Evolutionary conservation across 2,888 invertebrate genomes (phyloP).

Genomic region (Protodeltote pygarga): DNA sequence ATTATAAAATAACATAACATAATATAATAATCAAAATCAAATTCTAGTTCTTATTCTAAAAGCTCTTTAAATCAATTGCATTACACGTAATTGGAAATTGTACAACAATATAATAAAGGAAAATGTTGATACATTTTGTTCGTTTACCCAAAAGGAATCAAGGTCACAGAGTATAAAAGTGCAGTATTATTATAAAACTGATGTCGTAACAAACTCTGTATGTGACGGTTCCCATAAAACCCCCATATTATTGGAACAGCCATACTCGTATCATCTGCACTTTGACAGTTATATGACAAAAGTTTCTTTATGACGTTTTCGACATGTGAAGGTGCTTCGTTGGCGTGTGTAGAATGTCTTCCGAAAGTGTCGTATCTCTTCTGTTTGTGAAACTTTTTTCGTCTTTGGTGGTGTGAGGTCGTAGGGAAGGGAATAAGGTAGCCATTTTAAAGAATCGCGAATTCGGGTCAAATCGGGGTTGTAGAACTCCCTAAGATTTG

Average conservation of each 20-base stretch:
- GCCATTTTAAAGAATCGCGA: too few species aligned
- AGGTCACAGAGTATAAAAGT: constrained; percentile 31
- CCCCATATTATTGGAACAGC: constrained; percentile 25
- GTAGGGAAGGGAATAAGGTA: too few species aligned
- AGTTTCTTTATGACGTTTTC: constrained; percentile 30
- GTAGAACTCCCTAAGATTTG: too few species aligned
- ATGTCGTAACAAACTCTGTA: constrained; percentile 22
- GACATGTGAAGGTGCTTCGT: constrained; percentile 3
- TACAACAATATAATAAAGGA: constrained; percentile 11
- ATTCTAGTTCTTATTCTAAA: too few species aligned
- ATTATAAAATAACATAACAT: too few species aligned
- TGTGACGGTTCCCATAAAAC: constrained; percentile 30
- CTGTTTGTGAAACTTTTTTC: too few species aligned
- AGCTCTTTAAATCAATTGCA: too few species aligned
- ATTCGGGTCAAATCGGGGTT: too few species aligned
- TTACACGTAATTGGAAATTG: too few species aligned
- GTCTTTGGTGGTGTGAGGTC: too few species aligned
- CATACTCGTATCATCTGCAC: constrained; percentile 28
- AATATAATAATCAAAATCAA: too few species aligned
- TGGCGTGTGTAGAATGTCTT: constrained; percentile 1
- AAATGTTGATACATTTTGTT: constrained; percentile 10
- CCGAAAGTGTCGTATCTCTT: neutral
- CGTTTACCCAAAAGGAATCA: constrained; percentile 15
- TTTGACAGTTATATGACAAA: constrained; percentile 39
- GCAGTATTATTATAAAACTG: constrained; percentile 32